Evolutionary conservation across 1,140 invertebrate species (phyloP), one percentile per base, ranked within the genome.

Genomic region (Panagrolaimus sp.): DNA sequence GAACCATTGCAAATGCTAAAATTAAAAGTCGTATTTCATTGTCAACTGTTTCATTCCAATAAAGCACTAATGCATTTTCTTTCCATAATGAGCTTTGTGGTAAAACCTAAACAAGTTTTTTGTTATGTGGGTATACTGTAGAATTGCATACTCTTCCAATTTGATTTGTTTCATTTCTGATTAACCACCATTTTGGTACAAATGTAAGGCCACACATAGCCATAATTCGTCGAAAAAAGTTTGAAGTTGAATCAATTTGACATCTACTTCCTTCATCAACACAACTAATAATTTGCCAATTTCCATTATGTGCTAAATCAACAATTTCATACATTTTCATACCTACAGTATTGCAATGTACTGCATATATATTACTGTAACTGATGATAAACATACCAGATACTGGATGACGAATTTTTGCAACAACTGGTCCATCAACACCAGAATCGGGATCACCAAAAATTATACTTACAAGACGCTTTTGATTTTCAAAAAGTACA

Each of bases 261-360:
- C 76, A 78, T 51, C 74, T 78, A 27, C 63, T 67, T 51, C 65
- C n/a, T 44, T 77, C 76, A 51, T 80, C 75, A 51, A 74, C 68
- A 13, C 61, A 38, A 23, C 65, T 70, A 45, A 64, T 80, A 20
- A 77, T 73, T 25, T 67, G 43, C 70, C 75, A 80, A 43, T 71
- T 69, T n/a, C 25, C 23, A n/a, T 65, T 48, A 31, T 75, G 63
- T 31, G 64, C 53, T n/a, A 16, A 65, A n/a, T 75, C 63, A 1
- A 77, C 65, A 14, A 77, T 62, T 47, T 78, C 78, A 44, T 71
- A 78, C 25, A 78, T 67, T 78, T 81, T 78, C 23, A 78, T 78
- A 5, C 76, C 74, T 76, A 43, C 65, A 73, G 20, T 38, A 13
- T 27, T 31, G 14, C 7, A 9, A 25, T 43, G 8, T 9, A 20